Evolutionary conservation across 2,113 vertebrate genomes (phyloP), one percentile per base, ranked within the genome.

Genomic region (Eulemur rufifrons): DNA sequence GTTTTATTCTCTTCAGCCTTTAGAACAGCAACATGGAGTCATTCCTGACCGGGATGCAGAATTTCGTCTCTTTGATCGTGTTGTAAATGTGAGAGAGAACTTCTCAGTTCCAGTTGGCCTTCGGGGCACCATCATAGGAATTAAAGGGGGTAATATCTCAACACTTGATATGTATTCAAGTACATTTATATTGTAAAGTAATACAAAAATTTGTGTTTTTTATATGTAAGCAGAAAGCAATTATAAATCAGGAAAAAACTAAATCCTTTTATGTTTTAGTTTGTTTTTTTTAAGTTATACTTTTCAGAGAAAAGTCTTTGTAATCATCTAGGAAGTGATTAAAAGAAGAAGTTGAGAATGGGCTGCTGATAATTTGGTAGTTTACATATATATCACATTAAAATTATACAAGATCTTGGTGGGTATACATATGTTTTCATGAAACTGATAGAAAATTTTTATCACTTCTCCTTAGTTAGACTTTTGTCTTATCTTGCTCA

Each of bases 21-120:
- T 99, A 94, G 99, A 99, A 97, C 99, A 99, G 97, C 99, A 99
- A 95, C 99, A 99, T 86, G 99, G 99, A 6, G 99, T 99, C 54
- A 98, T 99, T 96, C 99, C 99, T 50, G 99, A 99, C 87, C 98
- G 98, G 6, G 99, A 99, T 76, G 99, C 99, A 0, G 99, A 99
- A 59, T 99, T 99, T 64, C 99, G 98, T 52, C 98, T 99, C 82
- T 99, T 99, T 96, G 99, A 99, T 95, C 99, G 99, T 1, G 99
- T 99, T n/a, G 99, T 99, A 82, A 99, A 99, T 50, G 99, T 99
- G 96, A 99, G 99, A 96, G 99, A 99, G 98, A 99, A 99, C 97
- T 99, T 99, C 92, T 99, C 99, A 0, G 99, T 99, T 93, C 99
- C 99, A 0, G 98, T 99, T 92, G 99, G 99, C 54, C 99, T 99